Evolutionary conservation across 2,888 invertebrate genomes (phyloP).

Genomic region (Phyllotreta cruciferae): DNA sequence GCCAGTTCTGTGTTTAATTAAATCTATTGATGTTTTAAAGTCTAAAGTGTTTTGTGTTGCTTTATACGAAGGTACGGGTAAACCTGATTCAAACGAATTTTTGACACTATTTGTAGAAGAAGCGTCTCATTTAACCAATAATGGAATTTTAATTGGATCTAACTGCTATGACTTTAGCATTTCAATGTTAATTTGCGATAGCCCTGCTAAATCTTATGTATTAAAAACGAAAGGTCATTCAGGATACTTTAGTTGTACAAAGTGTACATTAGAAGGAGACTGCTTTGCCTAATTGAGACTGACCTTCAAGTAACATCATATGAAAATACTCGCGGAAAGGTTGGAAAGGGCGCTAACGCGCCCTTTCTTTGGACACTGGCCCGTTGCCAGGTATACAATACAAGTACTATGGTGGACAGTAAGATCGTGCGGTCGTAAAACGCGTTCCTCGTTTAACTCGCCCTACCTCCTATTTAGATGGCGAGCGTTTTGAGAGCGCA

Average conservation of each 20-base stretch:
- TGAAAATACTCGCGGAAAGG: too few relatives aligned
- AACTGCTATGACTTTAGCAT: slow-evolving; percentile 15
- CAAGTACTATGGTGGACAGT: too few relatives aligned
- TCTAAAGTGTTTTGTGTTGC: slow-evolving; percentile 22
- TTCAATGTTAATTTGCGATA: slow-evolving; percentile 32
- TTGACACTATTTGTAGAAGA: slow-evolving; percentile 28
- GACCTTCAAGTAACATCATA: too few relatives aligned
- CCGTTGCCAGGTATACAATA: too few relatives aligned
- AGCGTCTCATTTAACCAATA: slow-evolving; percentile 12
- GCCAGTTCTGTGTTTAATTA: slow-evolving; percentile 22
- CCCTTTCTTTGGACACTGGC: too few relatives aligned
- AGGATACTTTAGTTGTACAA: slow-evolving; percentile 28
- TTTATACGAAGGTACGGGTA: slow-evolving; percentile 13
- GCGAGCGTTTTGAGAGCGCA: too few relatives aligned
- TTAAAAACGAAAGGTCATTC: slow-evolving; percentile 31
- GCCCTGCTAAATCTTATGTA: slow-evolving; percentile 34
- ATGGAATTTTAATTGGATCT: slow-evolving; percentile 22
- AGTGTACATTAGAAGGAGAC: slow-evolving; percentile 27
- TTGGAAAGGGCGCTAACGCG: too few relatives aligned
- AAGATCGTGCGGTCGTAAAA: too few relatives aligned
- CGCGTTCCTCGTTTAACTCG: too few relatives aligned
- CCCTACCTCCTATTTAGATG: too few relatives aligned
- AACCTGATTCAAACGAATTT: slow-evolving; percentile 29
- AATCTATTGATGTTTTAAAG: slow-evolving; percentile 11
- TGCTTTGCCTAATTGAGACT: too few relatives aligned